Base-by-base conservation (phyloP, 2,888 invertebrate genomes). In the Eristalis pertinax region DNA sequence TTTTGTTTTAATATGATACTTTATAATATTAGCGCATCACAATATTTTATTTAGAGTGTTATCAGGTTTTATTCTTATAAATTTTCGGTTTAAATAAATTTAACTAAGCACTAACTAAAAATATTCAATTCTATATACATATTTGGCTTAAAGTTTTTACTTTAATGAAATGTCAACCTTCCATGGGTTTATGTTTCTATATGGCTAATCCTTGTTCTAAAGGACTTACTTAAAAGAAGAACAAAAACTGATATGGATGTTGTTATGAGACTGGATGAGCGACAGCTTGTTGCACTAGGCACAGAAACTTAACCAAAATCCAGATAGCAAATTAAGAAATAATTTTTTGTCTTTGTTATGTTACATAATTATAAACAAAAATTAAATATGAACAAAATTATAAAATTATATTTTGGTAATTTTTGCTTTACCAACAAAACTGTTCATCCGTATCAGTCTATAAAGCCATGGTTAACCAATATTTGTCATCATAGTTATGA, bases 61-160 rank as follows among this genome's bases (percentile, higher is more conserved):
- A 76, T 81, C 74, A 84, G 72, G 70, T 80, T 84, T 58, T 72
- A 26, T 67, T 75, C 24, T 76, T 24, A 58, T 70, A 41, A 26
- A 50, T 74, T 80, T 65, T 65, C 43, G 35, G 65, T 75, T 81
- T 72, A 80, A 75, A 80, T 84, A 67, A 74, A 65, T 75, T 43
- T 62, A 75, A 69, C 83, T 75, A 86, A 76, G 75, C 63, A 83
- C 83, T 86, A 86, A 68, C 86, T 86, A 78, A 67, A 72, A 35
- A 35, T 24, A 58, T 70, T 77, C 43, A 76, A 62, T 65, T 69
- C 50, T 86, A 86, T 83, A 60, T 86, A 86, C 86, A 83, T 72
- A 83, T 83, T 86, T 83, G 74, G 78, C 83, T 79, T 75, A 72
- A 79, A 72, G 74, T 85, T 69, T 74, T 19, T 78, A 63, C 68